Conservation (phyloP, 2,888 invertebrate genomes). For the Cataglyphis rosenhaueri region DNA sequence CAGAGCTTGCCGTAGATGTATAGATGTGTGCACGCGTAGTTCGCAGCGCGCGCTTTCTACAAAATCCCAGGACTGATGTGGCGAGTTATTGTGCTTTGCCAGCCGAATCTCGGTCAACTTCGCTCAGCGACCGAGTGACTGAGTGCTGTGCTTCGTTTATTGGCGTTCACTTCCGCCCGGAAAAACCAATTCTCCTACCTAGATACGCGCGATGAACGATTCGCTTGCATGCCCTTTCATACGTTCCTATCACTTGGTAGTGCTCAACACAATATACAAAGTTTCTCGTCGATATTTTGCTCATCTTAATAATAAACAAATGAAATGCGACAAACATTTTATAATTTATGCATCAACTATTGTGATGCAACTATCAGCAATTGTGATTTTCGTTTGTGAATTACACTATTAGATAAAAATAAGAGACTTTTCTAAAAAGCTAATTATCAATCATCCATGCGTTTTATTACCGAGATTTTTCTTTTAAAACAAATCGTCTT, state of each 20-base stretch:
- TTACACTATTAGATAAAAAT: neutral
- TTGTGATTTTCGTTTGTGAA: neutral
- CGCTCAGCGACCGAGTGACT: slow-evolving; percentile 68
- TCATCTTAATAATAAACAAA: slow-evolving; percentile 7
- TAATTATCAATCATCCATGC: neutral
- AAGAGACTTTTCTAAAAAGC: neutral
- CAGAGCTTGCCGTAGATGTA: slow-evolving; percentile 54
- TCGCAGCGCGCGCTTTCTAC: slow-evolving; percentile 48
- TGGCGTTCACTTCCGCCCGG: slow-evolving; percentile 69
- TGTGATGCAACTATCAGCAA: no score
- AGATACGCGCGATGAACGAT: slow-evolving; percentile 31
- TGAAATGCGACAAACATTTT: neutral
- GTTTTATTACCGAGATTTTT: neutral
- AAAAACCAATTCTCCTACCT: slow-evolving; percentile 65
- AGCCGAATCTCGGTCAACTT: slow-evolving; percentile 73
- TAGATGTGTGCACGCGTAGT: slow-evolving; percentile 63
- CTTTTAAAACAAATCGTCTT: neutral
- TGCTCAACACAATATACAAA: neutral
- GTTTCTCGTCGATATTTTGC: slow-evolving; percentile 12
- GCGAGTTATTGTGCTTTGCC: slow-evolving; percentile 74
- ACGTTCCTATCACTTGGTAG: slow-evolving; percentile 1
- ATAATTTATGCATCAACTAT: neutral
- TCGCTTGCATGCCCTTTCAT: slow-evolving; percentile 43
- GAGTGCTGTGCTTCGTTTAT: slow-evolving; percentile 70
- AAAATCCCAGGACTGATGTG: slow-evolving; percentile 71